Evolutionary conservation across 2,797 vertebrate genomes (phyloP), one percentile per base, ranked within the genome.

Genomic region (Karalla daura): DNA sequence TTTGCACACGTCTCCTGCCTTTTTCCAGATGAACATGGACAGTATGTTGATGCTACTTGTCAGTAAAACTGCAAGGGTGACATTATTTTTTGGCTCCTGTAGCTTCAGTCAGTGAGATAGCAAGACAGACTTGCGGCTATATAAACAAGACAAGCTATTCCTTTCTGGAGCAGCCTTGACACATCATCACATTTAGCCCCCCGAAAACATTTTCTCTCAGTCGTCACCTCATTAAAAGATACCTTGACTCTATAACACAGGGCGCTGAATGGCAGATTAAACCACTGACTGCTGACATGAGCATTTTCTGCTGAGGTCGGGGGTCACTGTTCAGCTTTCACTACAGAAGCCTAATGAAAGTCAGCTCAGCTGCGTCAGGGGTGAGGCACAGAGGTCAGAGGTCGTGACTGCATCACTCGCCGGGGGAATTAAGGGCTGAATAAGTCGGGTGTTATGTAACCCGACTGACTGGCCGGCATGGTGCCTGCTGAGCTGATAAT

Each of bases 361-460:
- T 71, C 74, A 47, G 47, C 23, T 64, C 18, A 15, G 44, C 20
- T 41, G 36, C 70, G 68, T 73, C 72, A 76, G 46, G 12, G 25
- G n/a, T 23, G 43, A 64, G 30, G 27, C 35, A 15, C 18, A 20
- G 15, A 36, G 51, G 75, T 74, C 76, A 73, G 14, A 70, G 23
- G 80, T 63, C 71, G 14, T 7, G 76, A 80, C 79, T 39, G 33
- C 9, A 64, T 81, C 70, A 78, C 39, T 81, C 74, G 30, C 41
- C 36, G 15, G 58, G 54, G 52, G 74, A 80, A 71, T 67, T 64
- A 44, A 56, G 53, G 50, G 32, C 69, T 59, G 62, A 72, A 77
- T 68, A 71, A 52, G 40, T 23, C 33, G 2, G 15, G 21, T 76
- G 39, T 84, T 85, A 74, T 61, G 74, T 83, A 77, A 79, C 66